These are phyloP conservation scores for Eudemis profundana DNA, from an alignment of 2,888 invertebrate genomes.

Conservation along the genomic window DNA sequence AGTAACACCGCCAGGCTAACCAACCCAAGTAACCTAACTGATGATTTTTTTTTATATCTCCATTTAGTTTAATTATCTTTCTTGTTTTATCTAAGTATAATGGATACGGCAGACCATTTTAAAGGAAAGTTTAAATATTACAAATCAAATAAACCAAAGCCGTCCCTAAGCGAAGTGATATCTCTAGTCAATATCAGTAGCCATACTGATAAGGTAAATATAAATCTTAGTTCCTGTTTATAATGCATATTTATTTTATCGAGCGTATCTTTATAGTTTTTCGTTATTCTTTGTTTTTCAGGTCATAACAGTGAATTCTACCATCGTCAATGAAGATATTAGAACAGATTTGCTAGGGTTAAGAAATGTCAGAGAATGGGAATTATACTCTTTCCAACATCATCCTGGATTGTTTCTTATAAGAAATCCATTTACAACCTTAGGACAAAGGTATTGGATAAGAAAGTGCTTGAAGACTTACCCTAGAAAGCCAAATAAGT, in stretches of 20 bases:
- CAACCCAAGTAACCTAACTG: no score
- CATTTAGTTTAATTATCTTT: background rate
- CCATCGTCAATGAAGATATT: slow-evolving; percentile 50
- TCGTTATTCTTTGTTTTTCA: slow-evolving; percentile 48
- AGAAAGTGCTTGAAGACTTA: slow-evolving; percentile 91
- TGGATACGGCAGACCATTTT: slow-evolving; percentile 73
- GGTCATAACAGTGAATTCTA: slow-evolving; percentile 45
- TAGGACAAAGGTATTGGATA: slow-evolving; percentile 94
- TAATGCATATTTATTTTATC: background rate
- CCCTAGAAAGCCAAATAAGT: slow-evolving; percentile 89
- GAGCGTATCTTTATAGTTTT: background rate
- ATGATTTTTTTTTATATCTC: no score
- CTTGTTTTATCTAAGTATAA: background rate
- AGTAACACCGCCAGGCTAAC: no score
- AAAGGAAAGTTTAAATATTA: slow-evolving; percentile 92
- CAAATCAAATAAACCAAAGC: slow-evolving; percentile 88
- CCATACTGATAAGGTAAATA: slow-evolving; percentile 53
- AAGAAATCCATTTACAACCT: slow-evolving; percentile 91
- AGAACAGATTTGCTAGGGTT: slow-evolving; percentile 66
- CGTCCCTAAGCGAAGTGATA: slow-evolving; percentile 87
- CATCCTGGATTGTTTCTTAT: slow-evolving; percentile 92
- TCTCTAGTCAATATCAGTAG: slow-evolving; percentile 66
- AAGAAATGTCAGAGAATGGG: slow-evolving; percentile 81
- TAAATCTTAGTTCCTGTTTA: background rate
- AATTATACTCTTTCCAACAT: slow-evolving; percentile 84